phyloP scores from a whole-genome alignment of 2,888 invertebrate species.

The Dicyrtomina minuta region DNA sequence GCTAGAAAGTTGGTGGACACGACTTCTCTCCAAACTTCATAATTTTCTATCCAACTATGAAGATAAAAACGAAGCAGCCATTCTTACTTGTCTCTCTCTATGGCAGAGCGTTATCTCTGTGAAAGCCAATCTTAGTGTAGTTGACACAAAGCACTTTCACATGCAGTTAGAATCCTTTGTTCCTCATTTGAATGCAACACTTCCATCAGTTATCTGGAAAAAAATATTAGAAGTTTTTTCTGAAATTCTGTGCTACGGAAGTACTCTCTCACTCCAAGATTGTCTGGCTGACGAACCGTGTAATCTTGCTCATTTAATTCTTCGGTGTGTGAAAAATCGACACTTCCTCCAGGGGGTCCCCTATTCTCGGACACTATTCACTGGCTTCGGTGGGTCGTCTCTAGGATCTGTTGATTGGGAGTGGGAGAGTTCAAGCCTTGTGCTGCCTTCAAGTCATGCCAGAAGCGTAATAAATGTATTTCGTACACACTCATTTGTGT shows the following conservation, averaged over 20 bases:
- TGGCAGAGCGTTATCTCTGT: slow-evolving; percentile 91
- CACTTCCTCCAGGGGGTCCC: slow-evolving; percentile 67
- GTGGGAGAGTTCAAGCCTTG: slow-evolving; percentile 50
- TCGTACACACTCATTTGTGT: background rate
- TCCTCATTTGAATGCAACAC: slow-evolving; percentile 64
- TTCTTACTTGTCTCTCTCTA: slow-evolving; percentile 75
- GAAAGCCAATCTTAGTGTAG: slow-evolving; percentile 83
- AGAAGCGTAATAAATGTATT: background rate
- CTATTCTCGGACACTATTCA: slow-evolving; percentile 57
- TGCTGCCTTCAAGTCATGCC: background rate
- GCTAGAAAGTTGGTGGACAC: slow-evolving; percentile 80
- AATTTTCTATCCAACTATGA: slow-evolving; percentile 59
- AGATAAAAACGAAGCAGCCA: slow-evolving; percentile 59
- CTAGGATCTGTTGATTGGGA: slow-evolving; percentile 55
- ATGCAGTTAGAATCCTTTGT: slow-evolving; percentile 80
- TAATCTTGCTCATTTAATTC: slow-evolving; percentile 78
- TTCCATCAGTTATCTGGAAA: slow-evolving; percentile 82
- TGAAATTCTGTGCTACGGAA: slow-evolving; percentile 87
- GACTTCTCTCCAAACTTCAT: slow-evolving; percentile 67
- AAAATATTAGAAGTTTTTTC: slow-evolving; percentile 82
- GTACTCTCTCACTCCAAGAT: slow-evolving; percentile 84
- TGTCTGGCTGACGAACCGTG: slow-evolving; percentile 82
- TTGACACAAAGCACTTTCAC: slow-evolving; percentile 85
- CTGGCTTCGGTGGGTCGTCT: slow-evolving; percentile 59
- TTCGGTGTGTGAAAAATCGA: slow-evolving; percentile 81